Conservation (phyloP, 2,113 vertebrate species). For the Dipodomys spectabilis region DNA sequence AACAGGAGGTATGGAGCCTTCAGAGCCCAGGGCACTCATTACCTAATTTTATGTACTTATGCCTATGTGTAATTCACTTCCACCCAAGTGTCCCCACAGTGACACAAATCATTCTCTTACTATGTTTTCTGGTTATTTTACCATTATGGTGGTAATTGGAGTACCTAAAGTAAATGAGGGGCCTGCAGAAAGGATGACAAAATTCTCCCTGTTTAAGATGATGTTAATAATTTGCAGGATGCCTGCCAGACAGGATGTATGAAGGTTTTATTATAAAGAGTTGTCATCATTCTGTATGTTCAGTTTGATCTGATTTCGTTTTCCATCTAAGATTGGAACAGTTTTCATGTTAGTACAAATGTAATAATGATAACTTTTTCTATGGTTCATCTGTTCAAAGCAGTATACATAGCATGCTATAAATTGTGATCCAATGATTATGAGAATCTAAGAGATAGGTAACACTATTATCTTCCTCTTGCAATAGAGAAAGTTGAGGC, state of each 20-base stretch:
- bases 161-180: background rate
- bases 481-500: background rate
- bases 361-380: background rate
- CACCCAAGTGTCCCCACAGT: background rate
- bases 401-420: background rate
- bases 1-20: background rate
- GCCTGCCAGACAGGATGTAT: background rate
- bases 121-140: background rate
- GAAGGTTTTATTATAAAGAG: conserved; percentile 22
- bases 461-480: background rate
- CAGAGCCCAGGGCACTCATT: background rate
- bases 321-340: background rate
- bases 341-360: background rate
- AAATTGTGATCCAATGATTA: background rate
- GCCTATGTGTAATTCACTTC: background rate
- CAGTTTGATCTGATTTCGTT: background rate
- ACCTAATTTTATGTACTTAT: background rate
- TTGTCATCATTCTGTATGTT: background rate
- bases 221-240: conserved; percentile 44
- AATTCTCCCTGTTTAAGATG: background rate
- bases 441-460: background rate
- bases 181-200: conserved; percentile 9
- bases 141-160: background rate
- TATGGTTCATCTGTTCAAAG: background rate
- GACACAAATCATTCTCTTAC: background rate